These are phyloP conservation scores for Temnopleurus reevesii DNA, from an alignment of 53 echinoderm and acorn worm genomes.

Conservation along the genomic window DNA sequence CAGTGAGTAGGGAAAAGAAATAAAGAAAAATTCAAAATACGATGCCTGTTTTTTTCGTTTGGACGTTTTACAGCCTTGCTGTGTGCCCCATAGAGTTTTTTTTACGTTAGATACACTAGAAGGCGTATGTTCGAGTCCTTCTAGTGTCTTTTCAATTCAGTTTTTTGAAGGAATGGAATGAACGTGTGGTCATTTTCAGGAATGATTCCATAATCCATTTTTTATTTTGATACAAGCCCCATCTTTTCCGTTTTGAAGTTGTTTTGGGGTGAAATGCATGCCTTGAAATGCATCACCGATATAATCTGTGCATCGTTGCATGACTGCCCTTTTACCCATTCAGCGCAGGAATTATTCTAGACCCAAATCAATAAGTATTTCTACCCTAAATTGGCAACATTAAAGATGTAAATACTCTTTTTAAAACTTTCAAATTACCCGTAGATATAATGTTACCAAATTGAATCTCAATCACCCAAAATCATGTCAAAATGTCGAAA, in stretches of 20 bases:
- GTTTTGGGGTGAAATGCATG: constrained; percentile 2
- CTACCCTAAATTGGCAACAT: too few relatives aligned
- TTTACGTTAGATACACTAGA: not conserved
- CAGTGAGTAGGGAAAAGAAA: constrained; percentile 11
- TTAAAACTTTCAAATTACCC: too few relatives aligned
- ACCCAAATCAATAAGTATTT: too few relatives aligned
- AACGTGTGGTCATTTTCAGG: not conserved
- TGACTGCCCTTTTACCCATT: not conserved
- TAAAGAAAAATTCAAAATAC: not conserved
- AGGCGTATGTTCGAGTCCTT: not conserved
- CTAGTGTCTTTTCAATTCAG: not conserved
- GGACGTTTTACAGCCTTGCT: not conserved
- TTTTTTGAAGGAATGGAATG: not conserved
- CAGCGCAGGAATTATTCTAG: too few relatives aligned
- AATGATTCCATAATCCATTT: not conserved
- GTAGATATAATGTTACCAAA: too few relatives aligned
- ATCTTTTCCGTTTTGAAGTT: not conserved
- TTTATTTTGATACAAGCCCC: not conserved
- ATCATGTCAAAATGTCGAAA: too few relatives aligned
- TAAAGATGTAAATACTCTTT: too few relatives aligned
- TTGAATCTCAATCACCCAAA: too few relatives aligned
- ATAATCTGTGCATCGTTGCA: not conserved
- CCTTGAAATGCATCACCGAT: not conserved
- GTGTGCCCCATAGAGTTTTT: not conserved
- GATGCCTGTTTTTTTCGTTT: not conserved